These are phyloP conservation scores for Dinomys branickii DNA, from an alignment of 2,113 vertebrate genomes.

Conservation along the genomic window DNA sequence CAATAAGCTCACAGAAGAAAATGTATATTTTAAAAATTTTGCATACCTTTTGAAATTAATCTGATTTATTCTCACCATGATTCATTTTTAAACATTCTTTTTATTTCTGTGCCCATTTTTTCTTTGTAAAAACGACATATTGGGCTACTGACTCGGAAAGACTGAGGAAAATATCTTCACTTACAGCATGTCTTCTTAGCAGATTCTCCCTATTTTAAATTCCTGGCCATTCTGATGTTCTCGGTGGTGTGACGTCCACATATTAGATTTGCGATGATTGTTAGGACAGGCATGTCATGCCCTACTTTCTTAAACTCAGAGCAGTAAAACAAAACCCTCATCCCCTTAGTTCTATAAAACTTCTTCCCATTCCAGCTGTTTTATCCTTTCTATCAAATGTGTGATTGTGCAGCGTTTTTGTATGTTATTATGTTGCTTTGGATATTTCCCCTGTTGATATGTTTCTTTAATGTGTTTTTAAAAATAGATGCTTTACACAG, in stretches of 20 bases:
- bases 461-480: slow-evolving; percentile 25
- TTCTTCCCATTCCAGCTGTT: background rate
- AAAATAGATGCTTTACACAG: background rate
- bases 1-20: background rate
- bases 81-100: background rate
- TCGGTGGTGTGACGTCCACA: slow-evolving; percentile 30
- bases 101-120: background rate
- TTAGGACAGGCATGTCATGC: background rate
- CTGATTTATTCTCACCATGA: background rate
- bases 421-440: background rate
- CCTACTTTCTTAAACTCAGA: slow-evolving; percentile 5
- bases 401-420: background rate
- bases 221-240: background rate
- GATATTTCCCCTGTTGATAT: background rate
- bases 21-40: background rate
- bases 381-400: background rate
- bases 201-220: slow-evolving; percentile 5
- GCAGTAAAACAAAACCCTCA: background rate
- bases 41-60: slow-evolving; percentile 5
- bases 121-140: background rate
- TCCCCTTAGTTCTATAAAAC: background rate
- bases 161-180: background rate
- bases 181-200: background rate
- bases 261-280: background rate
- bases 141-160: background rate